A percentile compares a stretch with the other conserved stretches of the same genome.
Evolutionary conservation across 2,888 invertebrate genomes (phyloP).

Genomic region (Anthophora plumipes): DNA sequence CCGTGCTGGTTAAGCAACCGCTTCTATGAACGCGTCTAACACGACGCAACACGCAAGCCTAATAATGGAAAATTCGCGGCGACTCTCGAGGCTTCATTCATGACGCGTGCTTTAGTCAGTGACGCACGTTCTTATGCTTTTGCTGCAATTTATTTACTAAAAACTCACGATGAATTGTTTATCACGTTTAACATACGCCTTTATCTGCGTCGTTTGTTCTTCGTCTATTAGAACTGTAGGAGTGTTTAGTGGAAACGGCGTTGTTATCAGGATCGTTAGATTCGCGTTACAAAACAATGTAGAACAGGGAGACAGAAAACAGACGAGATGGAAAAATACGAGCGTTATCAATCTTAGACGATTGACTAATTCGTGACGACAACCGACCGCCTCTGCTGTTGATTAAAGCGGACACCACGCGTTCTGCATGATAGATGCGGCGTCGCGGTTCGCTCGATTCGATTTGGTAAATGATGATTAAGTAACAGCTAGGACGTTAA

Average conservation of each 20-base stretch:
- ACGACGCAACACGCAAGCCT: neutral
- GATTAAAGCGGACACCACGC: neutral
- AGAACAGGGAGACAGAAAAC: neutral
- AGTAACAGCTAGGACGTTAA: too few species aligned
- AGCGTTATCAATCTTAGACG: constrained; percentile 4
- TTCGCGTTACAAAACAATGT: neutral
- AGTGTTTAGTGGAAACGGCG: neutral
- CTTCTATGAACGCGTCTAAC: too few species aligned
- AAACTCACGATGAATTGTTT: constrained; percentile 15
- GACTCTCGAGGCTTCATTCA: constrained; percentile 27
- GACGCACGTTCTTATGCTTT: neutral
- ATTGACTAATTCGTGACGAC: constrained; percentile 21
- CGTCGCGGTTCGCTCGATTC: neutral
- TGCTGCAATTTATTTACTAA: neutral
- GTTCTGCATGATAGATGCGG: neutral
- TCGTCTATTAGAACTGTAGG: too few species aligned
- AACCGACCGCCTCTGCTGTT: too few species aligned
- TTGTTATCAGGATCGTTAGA: constrained; percentile 20
- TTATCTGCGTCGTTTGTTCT: constrained; percentile 19
- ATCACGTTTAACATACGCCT: neutral
- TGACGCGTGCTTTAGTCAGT: constrained; percentile 20
- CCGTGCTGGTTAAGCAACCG: too few species aligned
- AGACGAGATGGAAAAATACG: constrained; percentile 21
- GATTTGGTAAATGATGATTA: too few species aligned
- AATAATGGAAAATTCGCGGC: constrained; percentile 11